Evolutionary conservation across 2,888 invertebrate genomes (phyloP), one percentile per base, ranked within the genome.

Genomic region (Tenthredo distinguenda): DNA sequence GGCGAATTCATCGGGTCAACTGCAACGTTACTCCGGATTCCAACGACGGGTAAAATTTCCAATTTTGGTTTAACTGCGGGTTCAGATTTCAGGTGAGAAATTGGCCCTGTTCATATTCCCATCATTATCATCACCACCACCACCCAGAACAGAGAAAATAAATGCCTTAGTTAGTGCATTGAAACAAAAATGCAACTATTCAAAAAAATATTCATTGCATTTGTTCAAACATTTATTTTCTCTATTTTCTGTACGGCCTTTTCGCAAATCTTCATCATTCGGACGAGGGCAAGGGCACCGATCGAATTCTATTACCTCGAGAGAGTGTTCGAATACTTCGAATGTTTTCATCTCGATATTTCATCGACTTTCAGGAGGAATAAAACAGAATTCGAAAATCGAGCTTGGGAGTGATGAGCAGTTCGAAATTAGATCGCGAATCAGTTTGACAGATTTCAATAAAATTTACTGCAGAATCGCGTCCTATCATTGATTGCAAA

Each of bases 101-200:
- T 31, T 37, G 37, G 34, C 12, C 37, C 34, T 79, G 31, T 34
- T 79, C 79, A 58, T 62, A 58, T 40, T 81, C 62, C 26, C 50
- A 37, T 50, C 50, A 74, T 84, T 83, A 58, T 21, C 83, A 71
- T n/a, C 65, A 68, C 10, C 26, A 83, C 37, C 83, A 83, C 43
- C 68, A 83, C 83, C 68, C 83, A 71, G 68, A 85, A 65, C 43
- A 85, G 72, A 79, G 71, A 85, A 79, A 79, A 68, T 79, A 50
- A 47, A 79, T 72, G 85, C 85, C 77, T 85, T 55, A 21, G 71
- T 81, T 72, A 68, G 85, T 72, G 58, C 77, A 62, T 77, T 77
- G 50, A 47, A 62, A 50, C 21, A 21, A 34, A 34, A 77, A 77
- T 21, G 40, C 26, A 74, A 43, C 31, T 74, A 37, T 72, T 43